Percentiles rank a stretch among this genome's conserved stretches.
Conservation (phyloP, 30 jellyfish, hydroid and myxozoan species). For the Phacellophora camtschatica region DNA sequence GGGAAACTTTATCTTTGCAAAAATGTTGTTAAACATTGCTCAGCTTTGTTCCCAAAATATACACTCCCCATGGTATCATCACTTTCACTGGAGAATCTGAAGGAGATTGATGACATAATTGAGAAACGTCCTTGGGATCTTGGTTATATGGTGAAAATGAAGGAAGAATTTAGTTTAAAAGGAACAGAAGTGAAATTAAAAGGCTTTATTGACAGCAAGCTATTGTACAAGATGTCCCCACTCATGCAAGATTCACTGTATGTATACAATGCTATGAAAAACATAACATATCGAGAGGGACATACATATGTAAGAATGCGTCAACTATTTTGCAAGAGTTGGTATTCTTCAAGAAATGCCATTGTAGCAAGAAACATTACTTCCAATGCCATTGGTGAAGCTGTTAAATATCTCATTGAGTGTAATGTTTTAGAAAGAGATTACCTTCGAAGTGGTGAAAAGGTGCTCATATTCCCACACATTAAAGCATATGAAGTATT, state of each 20-base stretch:
- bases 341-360: neutral
- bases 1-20: constrained; percentile 4
- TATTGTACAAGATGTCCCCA: constrained; percentile 2
- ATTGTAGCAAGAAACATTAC: neutral
- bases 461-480: constrained; percentile 1
- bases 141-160: constrained; percentile 1
- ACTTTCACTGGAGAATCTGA: neutral
- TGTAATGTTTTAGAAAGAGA: neutral
- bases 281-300: neutral
- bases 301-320: constrained; percentile 4
- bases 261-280: constrained; percentile 17
- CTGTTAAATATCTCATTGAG: neutral
- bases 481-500: constrained; percentile 7
- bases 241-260: constrained; percentile 15
- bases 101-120: neutral
- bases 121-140: constrained; percentile 6
- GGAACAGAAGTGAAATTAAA: constrained; percentile 25
- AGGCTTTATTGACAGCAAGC: constrained; percentile 5
- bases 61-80: neutral
- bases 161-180: neutral
- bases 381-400: neutral
- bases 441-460: neutral
- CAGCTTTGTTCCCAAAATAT: constrained; percentile 11
- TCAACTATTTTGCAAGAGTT: neutral
- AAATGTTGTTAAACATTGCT: constrained; percentile 1